These are phyloP conservation scores for Eristalinus sepulchralis DNA, from an alignment of 2,888 invertebrate genomes.

Conservation along the genomic window DNA sequence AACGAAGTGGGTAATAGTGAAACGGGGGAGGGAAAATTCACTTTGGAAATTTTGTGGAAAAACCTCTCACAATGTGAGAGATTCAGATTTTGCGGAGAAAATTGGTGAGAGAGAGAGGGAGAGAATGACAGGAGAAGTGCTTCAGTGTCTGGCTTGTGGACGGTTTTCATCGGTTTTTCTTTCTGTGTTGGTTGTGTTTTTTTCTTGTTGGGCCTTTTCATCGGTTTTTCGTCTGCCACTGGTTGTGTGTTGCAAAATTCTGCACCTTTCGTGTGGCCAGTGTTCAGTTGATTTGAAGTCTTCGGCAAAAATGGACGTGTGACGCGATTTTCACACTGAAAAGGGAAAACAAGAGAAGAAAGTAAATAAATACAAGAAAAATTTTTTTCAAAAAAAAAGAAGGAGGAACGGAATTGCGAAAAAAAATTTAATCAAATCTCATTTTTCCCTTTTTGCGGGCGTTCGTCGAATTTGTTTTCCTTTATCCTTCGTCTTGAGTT, in stretches of 20 bases:
- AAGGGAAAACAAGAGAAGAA: constrained; percentile 32
- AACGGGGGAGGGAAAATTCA: constrained; percentile 50
- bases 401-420: constrained; percentile 13
- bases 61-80: background rate
- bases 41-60: constrained; percentile 42
- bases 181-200: background rate
- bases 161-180: background rate
- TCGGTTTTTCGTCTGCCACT: constrained; percentile 15
- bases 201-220: background rate
- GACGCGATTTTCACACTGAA: constrained; percentile 54
- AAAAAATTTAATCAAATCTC: constrained; percentile 32
- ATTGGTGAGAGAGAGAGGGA: background rate
- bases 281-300: constrained; percentile 68
- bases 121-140: background rate
- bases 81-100: background rate
- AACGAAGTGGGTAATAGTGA: background rate
- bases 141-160: background rate
- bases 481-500: constrained; percentile 20
- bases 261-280: constrained; percentile 54
- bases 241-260: constrained; percentile 58
- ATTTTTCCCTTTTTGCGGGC: constrained; percentile 25
- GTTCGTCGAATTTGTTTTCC: constrained; percentile 42
- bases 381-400: constrained; percentile 2
- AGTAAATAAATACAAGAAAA: constrained; percentile 2
- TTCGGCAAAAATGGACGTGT: constrained; percentile 69